These are phyloP conservation scores for Zaprionus vittiger DNA, from an alignment of 1,140 invertebrate genomes.

Conservation along the genomic window DNA sequence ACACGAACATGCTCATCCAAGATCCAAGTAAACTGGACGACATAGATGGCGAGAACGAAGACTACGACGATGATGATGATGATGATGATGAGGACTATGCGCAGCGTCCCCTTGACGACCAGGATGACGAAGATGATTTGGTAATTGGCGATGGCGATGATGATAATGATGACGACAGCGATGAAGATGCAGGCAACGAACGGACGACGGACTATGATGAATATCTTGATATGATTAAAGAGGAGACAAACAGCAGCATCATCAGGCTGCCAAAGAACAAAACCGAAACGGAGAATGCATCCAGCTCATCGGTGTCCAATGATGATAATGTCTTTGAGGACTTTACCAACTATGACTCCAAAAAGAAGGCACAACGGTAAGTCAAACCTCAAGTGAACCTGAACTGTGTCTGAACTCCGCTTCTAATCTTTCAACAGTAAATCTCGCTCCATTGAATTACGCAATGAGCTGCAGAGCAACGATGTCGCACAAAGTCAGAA, in stretches of 20 bases:
- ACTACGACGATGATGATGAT: constrained; percentile 39
- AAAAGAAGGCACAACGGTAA: constrained; percentile 62
- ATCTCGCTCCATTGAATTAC: constrained; percentile 63
- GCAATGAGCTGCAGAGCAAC: constrained; percentile 58
- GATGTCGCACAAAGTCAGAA: constrained; percentile 20
- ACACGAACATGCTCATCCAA: constrained; percentile 63
- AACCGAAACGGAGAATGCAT: constrained; percentile 18
- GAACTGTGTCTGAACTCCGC: not conserved
- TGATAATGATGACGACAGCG: constrained; percentile 16
- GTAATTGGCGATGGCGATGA: constrained; percentile 13
- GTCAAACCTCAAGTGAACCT: not conserved
- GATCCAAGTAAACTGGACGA: constrained; percentile 62
- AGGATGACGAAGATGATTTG: constrained; percentile 22
- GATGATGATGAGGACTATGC: constrained; percentile 29
- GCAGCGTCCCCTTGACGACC: not conserved
- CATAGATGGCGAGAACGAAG: constrained; percentile 44
- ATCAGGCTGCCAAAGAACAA: constrained; percentile 16
- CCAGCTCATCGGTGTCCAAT: constrained; percentile 45
- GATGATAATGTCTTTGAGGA: constrained; percentile 76
- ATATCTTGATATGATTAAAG: constrained; percentile 47
- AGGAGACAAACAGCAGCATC: constrained; percentile 15
- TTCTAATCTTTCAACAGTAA: constrained; percentile 34
- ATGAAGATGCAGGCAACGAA: constrained; percentile 30
- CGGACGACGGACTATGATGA: constrained; percentile 39
- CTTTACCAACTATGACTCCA: constrained; percentile 68